These are phyloP conservation scores for Austrofundulus limnaeus DNA, from an alignment of 2,113 vertebrate species.

Conservation along the genomic window DNA sequence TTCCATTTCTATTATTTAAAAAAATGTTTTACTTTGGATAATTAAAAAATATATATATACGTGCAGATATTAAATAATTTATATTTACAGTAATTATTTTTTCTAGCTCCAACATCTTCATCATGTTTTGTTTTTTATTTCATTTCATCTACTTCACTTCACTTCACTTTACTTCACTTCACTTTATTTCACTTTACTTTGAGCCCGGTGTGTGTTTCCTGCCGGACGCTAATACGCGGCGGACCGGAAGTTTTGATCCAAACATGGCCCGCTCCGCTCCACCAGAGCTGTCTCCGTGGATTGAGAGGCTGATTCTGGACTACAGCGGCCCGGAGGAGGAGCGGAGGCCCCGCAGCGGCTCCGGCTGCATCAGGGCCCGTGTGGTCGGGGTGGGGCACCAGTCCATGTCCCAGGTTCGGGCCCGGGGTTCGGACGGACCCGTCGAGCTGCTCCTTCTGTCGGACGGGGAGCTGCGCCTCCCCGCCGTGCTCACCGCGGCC, in stretches of 20 bases:
- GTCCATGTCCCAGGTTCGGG: conserved; percentile 51
- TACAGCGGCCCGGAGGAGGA: conserved; percentile 12
- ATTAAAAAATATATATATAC: too few relatives aligned
- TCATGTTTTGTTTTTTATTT: too few relatives aligned
- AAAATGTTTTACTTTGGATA: too few relatives aligned
- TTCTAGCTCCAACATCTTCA: too few relatives aligned
- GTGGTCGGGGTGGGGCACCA: conserved; percentile 53
- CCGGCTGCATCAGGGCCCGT: conserved; percentile 46
- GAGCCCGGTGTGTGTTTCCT: not conserved
- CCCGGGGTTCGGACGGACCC: conserved; percentile 13
- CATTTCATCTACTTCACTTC: not conserved
- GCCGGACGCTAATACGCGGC: not conserved
- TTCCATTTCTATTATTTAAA: too few relatives aligned
- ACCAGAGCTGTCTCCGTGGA: conserved; percentile 51
- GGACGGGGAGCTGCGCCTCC: conserved; percentile 60
- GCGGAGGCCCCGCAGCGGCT: not conserved
- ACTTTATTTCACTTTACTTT: too few relatives aligned
- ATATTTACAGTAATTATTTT: too few relatives aligned
- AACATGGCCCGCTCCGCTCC: conserved; percentile 15
- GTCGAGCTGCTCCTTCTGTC: conserved; percentile 58
- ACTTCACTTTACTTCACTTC: too few relatives aligned
- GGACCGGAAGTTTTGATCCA: not conserved
- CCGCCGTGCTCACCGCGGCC: conserved; percentile 52
- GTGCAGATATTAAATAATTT: too few relatives aligned
- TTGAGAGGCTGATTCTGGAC: conserved; percentile 51